A percentile compares a stretch with the other conserved stretches of the same genome.
phyloP scores from a whole-genome alignment of 2,797 vertebrate genomes.

The Artibeus jamaicensis region DNA sequence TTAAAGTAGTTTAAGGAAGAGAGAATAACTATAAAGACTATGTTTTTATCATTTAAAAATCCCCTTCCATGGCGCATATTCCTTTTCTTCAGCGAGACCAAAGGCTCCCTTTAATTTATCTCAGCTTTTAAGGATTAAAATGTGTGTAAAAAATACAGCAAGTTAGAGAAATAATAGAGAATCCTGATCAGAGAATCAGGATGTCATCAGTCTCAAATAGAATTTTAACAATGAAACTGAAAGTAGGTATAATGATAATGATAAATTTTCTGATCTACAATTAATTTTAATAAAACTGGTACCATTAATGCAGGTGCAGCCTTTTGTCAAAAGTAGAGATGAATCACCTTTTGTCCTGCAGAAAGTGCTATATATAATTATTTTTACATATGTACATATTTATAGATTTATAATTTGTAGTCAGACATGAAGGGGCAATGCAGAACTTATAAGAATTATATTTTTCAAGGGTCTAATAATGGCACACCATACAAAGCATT shows the following conservation, averaged over 20 bases:
- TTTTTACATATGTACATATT: constrained; percentile 84
- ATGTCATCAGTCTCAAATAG: background rate
- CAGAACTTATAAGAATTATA: constrained; percentile 75
- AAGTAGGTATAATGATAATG: background rate
- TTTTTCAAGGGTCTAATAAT: constrained; percentile 61
- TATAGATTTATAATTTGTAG: constrained; percentile 79
- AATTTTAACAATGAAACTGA: background rate
- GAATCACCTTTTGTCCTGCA: constrained; percentile 68
- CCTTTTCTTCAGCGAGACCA: background rate
- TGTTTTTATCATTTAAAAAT: background rate
- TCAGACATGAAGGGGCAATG: constrained; percentile 54
- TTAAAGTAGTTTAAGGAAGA: background rate
- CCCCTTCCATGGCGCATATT: background rate
- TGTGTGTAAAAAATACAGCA: background rate
- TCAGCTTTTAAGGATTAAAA: background rate
- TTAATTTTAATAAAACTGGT: background rate
- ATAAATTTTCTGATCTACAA: background rate
- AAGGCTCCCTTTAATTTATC: background rate
- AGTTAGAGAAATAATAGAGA: background rate
- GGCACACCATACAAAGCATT: constrained; percentile 55
- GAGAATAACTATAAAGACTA: background rate
- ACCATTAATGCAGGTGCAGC: constrained; percentile 58
- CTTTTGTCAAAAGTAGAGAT: constrained; percentile 75
- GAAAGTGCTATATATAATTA: constrained; percentile 79
- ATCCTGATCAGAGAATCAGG: background rate